These are phyloP conservation scores for Metalampra italica DNA, from an alignment of 2,888 invertebrate species.

Conservation along the genomic window DNA sequence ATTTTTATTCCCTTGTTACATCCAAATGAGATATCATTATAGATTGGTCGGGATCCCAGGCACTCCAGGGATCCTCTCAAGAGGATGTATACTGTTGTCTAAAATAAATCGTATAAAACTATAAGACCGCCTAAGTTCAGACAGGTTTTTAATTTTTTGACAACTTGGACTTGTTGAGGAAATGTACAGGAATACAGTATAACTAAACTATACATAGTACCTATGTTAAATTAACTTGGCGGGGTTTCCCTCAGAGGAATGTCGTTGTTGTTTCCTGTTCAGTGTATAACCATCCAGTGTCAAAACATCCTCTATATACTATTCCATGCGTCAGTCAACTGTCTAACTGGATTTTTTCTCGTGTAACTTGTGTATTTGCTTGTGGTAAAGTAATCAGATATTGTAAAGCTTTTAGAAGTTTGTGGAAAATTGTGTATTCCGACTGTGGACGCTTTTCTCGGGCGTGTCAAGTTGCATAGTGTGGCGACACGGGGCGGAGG, in stretches of 20 bases:
- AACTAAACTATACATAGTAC: neutral
- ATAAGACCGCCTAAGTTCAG: too few relatives aligned
- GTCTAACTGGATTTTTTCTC: neutral
- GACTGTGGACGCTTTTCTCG: constrained; percentile 6
- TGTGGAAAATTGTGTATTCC: constrained; percentile 4
- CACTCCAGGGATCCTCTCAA: too few relatives aligned
- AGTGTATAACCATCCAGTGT: neutral
- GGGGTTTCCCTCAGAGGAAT: constrained; percentile 1
- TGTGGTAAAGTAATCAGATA: constrained; percentile 2
- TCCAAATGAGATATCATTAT: too few relatives aligned
- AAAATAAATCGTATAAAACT: too few relatives aligned
- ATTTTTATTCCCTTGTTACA: too few relatives aligned
- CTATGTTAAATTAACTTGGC: constrained; percentile 1
- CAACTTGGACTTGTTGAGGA: too few relatives aligned
- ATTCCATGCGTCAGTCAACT: neutral
- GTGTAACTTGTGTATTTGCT: constrained; percentile 2
- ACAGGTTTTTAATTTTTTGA: too few relatives aligned
- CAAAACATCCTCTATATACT: neutral
- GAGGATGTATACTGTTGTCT: too few relatives aligned
- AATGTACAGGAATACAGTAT: neutral
- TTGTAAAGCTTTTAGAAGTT: neutral
- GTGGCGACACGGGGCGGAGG: constrained; percentile 24
- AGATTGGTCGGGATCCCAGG: too few relatives aligned
- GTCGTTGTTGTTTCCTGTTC: constrained; percentile 4
- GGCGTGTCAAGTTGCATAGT: constrained; percentile 20